A percentile compares a stretch with the other conserved stretches of the same genome.
These are phyloP conservation scores for Apaloderma vittatum DNA, from an alignment of 2,113 vertebrate genomes.

Conservation along the genomic window DNA sequence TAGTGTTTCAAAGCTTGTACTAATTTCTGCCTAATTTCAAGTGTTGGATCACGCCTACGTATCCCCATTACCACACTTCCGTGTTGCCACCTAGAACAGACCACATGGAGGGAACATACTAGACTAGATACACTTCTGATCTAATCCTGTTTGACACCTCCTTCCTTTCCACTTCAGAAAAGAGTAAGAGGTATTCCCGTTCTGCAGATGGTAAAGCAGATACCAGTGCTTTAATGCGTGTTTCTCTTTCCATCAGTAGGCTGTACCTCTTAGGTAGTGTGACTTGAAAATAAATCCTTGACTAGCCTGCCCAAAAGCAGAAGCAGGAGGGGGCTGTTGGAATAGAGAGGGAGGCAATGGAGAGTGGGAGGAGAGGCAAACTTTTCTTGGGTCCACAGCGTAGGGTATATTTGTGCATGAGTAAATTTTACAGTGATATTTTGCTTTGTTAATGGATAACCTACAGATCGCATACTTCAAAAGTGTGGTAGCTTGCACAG, in stretches of 20 bases:
- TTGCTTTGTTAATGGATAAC: not conserved
- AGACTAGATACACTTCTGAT: not conserved
- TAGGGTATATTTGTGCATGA: not conserved
- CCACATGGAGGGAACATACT: not conserved
- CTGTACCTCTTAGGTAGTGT: not conserved
- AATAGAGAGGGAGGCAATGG: not conserved
- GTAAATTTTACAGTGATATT: not conserved
- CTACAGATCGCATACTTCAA: not conserved
- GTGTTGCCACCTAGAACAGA: not conserved
- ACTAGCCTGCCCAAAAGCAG: not conserved
- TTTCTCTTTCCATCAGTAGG: not conserved
- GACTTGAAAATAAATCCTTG: not conserved
- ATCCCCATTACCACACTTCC: no score
- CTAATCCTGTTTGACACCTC: not conserved
- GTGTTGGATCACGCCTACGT: not conserved
- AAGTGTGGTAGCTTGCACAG: not conserved
- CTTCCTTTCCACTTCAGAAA: not conserved
- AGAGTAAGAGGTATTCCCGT: not conserved
- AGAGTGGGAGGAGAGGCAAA: not conserved
- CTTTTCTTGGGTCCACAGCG: not conserved
- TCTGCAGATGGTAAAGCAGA: not conserved
- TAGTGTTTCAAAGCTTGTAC: not conserved
- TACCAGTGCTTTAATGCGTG: rapidly evolving
- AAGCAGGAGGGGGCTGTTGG: not conserved
- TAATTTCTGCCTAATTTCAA: not conserved